Evolutionary conservation across 2,113 vertebrate species (phyloP).

Genomic region (Ivindomyrus marchei): DNA sequence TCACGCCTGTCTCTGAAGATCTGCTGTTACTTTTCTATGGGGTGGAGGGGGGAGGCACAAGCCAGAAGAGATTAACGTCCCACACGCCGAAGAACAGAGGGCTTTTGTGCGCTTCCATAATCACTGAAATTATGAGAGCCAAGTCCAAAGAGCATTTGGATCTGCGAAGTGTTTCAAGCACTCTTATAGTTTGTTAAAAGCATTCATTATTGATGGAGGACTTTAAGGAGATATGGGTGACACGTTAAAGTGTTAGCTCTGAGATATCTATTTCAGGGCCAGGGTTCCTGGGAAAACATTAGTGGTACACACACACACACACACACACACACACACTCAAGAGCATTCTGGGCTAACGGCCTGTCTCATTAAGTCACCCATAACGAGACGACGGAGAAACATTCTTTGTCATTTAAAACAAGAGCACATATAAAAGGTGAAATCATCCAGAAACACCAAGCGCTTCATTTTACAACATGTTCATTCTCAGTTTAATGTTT

Average conservation of each 20-base stretch:
- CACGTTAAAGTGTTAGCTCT: neutral
- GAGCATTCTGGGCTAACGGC: neutral
- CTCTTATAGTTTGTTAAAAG: neutral
- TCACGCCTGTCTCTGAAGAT: conserved; percentile 26
- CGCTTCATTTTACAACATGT: neutral
- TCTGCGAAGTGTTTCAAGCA: neutral
- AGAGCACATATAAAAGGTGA: neutral
- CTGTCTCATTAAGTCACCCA: neutral
- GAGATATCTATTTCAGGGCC: neutral
- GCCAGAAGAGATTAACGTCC: conserved; percentile 69
- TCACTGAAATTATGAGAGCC: neutral
- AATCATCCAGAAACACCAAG: neutral
- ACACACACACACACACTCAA: neutral
- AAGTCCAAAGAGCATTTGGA: conserved; percentile 9
- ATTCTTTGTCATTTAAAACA: conserved; percentile 5
- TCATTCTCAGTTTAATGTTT: neutral
- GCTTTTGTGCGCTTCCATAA: conserved; percentile 54
- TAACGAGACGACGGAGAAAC: neutral
- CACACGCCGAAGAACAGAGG: conserved; percentile 56
- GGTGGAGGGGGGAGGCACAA: conserved; percentile 53
- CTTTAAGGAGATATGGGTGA: neutral
- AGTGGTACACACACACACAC: neutral
- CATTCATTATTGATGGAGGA: neutral
- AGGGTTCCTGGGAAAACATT: neutral
- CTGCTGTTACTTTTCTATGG: conserved; percentile 6